Base-by-base conservation (phyloP, 2,113 vertebrate genomes). In the Callipepla californica region DNA sequence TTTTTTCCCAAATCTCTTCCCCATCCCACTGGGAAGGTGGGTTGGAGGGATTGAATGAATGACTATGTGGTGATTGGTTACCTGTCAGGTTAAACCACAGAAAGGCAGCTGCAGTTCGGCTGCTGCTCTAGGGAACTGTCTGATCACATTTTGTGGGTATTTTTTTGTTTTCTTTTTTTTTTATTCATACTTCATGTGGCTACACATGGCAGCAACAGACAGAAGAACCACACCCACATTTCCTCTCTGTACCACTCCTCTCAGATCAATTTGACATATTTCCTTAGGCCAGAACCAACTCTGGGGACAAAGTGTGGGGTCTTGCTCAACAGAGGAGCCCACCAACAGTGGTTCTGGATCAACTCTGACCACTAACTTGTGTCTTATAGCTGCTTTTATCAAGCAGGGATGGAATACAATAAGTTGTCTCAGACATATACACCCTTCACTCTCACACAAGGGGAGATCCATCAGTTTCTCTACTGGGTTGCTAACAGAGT, bases 381-480 rank as follows among this genome's bases (percentile, higher is more conserved):
- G 42, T 21, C 51, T 36, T 34, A 57, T 34, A 12, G 13, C 6
- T 65, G 18, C 28, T 22, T 48, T 38, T 65, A 61, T 57, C n/a
- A 72, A 55, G 9, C 40, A 68, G 8, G 7, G 11, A 87, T 79
- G 7, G 20, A 22, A 4, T 32, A 57, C 9, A 45, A 89, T 6
- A 67, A 0, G 36, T 74, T 61, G 4, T 17, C 23, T 70, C 18
- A 50, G 30, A 7, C 11, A 1, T 44, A 17, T 4, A 9, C 1
- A 9, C 2, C 2, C 4, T 4, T 8, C 18, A 44, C 21, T 48
- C n/a, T 70, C n/a, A 75, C 7, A 23, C 7, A 17, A 34, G 6
- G 2, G 0, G 0, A 74, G 22, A 13, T 17, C 55, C 32, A 48
- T 16, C n/a, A 13, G 1, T 53, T 19, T 62, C 25, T 20, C 7